These are phyloP conservation scores for Rhinolophus ferrumequinum DNA, from an alignment of 2,113 vertebrate species.

Conservation along the genomic window DNA sequence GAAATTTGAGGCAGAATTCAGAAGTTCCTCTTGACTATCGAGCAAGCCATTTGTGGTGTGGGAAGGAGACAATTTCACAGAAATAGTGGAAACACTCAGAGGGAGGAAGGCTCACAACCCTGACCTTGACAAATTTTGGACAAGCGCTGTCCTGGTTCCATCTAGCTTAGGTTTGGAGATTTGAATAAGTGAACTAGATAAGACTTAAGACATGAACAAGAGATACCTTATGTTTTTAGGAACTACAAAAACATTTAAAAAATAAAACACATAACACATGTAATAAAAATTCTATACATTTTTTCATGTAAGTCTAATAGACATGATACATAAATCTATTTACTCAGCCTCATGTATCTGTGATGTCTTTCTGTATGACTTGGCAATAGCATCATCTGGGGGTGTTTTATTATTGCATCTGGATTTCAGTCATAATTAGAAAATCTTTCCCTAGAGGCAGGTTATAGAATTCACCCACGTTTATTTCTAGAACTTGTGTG, in stretches of 20 bases:
- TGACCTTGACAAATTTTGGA: background rate
- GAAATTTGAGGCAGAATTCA: background rate
- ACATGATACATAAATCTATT: background rate
- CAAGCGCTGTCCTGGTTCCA: background rate
- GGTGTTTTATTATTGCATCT: background rate
- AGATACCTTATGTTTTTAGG: background rate
- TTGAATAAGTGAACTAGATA: background rate
- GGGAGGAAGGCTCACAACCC: background rate
- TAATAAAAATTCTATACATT: background rate
- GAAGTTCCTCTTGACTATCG: background rate
- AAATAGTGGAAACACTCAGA: background rate
- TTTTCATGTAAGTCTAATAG: background rate
- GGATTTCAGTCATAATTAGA: slow-evolving; percentile 9
- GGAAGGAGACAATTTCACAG: background rate
- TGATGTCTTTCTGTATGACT: background rate
- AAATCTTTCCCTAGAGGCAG: background rate
- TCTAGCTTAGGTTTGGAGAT: background rate
- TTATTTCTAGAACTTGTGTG: background rate
- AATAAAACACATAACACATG: background rate
- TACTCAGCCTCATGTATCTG: background rate
- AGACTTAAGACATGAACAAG: background rate
- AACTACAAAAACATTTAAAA: background rate
- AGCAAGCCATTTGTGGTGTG: background rate
- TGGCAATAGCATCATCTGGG: background rate
- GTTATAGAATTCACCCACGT: background rate